Conservation (phyloP, 2,797 vertebrate species). For the Coregonus suidteri region DNA sequence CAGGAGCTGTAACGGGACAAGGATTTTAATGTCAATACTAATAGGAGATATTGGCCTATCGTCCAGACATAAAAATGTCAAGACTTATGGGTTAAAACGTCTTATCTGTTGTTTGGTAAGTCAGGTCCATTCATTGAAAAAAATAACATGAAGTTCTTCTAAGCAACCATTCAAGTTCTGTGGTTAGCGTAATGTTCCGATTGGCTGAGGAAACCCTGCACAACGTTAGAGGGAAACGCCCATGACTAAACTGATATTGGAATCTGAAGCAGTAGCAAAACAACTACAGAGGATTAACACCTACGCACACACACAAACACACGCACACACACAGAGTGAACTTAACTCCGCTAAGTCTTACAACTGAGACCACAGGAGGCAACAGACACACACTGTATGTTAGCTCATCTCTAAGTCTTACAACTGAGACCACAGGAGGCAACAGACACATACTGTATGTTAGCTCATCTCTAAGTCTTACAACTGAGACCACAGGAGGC, state of each 20-base stretch:
- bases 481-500: not conserved
- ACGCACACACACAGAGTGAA: too few relatives aligned
- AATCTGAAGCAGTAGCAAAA: conserved; percentile 1
- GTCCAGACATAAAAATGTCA: too few relatives aligned
- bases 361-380: not conserved
- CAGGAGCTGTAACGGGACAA: too few relatives aligned
- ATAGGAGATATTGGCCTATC: too few relatives aligned
- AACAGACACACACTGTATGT: not conserved
- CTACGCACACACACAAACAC: not conserved
- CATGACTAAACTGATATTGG: not conserved
- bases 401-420: conserved; percentile 21
- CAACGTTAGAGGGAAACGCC: not conserved
- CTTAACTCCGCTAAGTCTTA: too few relatives aligned
- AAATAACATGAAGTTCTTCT: not conserved
- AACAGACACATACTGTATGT: not conserved
- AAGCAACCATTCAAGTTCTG: not conserved
- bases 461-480: conserved; percentile 21
- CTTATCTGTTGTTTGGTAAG: too few relatives aligned
- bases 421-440: not conserved
- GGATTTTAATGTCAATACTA: too few relatives aligned
- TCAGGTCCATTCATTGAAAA: not conserved
- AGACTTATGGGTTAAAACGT: too few relatives aligned
- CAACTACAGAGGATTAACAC: not conserved
- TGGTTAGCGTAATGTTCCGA: not conserved
- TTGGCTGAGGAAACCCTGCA: not conserved